phyloP scores from a whole-genome alignment of 2,888 invertebrate species.

The Hoplodrina blanda region DNA sequence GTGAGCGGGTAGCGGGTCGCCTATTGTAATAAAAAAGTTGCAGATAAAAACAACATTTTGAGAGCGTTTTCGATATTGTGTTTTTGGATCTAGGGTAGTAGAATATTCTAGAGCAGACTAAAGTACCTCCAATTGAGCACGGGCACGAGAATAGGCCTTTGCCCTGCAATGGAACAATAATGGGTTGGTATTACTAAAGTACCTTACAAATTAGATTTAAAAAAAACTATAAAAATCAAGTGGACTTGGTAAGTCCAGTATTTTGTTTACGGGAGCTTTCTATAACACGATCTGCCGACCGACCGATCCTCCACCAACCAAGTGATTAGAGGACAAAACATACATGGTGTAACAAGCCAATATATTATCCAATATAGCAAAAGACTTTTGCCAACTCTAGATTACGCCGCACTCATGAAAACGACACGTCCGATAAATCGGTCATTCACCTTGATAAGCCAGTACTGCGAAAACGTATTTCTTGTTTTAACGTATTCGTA shows the following conservation, averaged over 20 bases:
- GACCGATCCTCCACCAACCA: too few species aligned
- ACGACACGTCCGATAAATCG: conserved; percentile 28
- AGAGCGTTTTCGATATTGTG: neutral
- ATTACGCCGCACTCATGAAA: conserved; percentile 15
- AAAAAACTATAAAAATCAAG: neutral
- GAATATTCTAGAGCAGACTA: neutral
- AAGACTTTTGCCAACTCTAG: conserved; percentile 21
- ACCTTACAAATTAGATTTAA: too few species aligned
- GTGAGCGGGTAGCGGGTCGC: conserved; percentile 33
- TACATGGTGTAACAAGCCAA: neutral
- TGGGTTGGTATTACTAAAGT: too few species aligned
- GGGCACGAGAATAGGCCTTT: too few species aligned
- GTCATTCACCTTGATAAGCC: conserved; percentile 51
- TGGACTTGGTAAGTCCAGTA: neutral
- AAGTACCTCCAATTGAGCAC: too few species aligned
- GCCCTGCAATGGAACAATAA: too few species aligned
- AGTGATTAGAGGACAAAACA: neutral
- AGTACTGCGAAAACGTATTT: conserved; percentile 34
- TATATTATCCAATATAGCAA: neutral
- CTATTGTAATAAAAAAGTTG: neutral
- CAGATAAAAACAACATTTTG: neutral
- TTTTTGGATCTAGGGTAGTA: neutral
- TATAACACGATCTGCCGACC: neutral
- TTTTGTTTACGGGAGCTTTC: neutral
- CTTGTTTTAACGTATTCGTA: conserved; percentile 26